Percentiles rank a stretch among this genome's conserved stretches.
Conservation (phyloP, 2,113 vertebrate species). For the Platysteira castanea region DNA sequence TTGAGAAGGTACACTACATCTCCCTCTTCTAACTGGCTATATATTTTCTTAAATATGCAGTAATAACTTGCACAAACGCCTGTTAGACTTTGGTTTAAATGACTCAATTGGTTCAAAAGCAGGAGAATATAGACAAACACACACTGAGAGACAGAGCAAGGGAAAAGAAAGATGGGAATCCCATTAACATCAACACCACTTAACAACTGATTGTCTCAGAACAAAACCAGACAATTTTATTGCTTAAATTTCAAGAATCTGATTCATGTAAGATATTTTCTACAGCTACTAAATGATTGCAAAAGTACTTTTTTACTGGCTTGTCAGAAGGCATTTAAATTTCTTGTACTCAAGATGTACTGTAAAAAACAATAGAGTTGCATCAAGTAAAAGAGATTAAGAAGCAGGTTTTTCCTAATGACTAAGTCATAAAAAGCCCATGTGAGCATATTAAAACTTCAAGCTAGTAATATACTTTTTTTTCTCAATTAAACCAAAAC, state of each 20-base stretch:
- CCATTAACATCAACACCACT: neutral
- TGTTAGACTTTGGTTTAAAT: neutral
- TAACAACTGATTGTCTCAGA: neutral
- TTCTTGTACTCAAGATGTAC: neutral
- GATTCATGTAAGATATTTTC: neutral
- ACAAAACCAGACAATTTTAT: neutral
- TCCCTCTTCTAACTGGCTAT: neutral
- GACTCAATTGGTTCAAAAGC: neutral
- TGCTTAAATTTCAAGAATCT: neutral
- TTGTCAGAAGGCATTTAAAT: neutral
- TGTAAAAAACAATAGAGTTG: neutral
- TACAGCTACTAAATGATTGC: neutral
- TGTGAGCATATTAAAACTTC: neutral
- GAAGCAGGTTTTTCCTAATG: neutral
- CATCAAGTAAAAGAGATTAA: neutral
- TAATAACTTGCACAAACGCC: neutral
- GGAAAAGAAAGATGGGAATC: neutral
- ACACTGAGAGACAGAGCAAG: fast-evolving
- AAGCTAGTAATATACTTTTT: neutral
- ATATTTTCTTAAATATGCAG: neutral
- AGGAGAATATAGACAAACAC: neutral
- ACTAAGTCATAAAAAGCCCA: neutral
- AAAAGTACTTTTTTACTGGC: neutral
- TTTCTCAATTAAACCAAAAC: neutral
- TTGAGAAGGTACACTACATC: neutral